phyloP scores from a whole-genome alignment of 1,140 invertebrate genomes.

The Phortica variegata region DNA sequence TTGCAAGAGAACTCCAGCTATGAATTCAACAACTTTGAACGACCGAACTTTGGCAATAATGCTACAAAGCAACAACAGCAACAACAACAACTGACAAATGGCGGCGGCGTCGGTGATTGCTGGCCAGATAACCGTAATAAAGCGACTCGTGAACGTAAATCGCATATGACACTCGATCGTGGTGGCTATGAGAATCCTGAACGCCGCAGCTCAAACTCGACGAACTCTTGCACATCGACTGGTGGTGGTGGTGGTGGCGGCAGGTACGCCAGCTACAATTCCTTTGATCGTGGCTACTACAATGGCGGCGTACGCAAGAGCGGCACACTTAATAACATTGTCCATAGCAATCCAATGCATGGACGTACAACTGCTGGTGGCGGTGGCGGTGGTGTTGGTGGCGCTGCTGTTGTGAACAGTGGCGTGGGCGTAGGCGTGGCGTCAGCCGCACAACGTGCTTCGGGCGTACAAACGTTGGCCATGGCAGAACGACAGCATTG shows the following conservation, averaged over 20 bases:
- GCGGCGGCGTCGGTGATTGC: conserved; percentile 15
- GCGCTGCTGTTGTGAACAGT: too few species aligned
- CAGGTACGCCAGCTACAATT: conserved; percentile 42
- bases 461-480: conserved; percentile 26
- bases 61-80: conserved; percentile 3
- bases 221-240: conserved; percentile 40
- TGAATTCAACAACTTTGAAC: conserved; percentile 54
- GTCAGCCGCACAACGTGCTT: conserved; percentile 5
- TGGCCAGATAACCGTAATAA: conserved; percentile 24
- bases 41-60: conserved; percentile 38
- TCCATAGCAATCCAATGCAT: conserved; percentile 3
- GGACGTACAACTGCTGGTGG: conserved; percentile 1
- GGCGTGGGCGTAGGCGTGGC: conserved; percentile 9
- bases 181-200: conserved; percentile 36
- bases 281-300: conserved; percentile 38
- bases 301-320: conserved; percentile 46
- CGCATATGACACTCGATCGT: conserved; percentile 26
- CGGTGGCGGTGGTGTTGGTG: conserved; percentile 11
- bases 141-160: conserved; percentile 20
- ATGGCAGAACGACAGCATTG: conserved; percentile 16
- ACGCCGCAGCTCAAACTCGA: conserved; percentile 47
- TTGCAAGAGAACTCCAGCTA: conserved; percentile 35
- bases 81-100: conserved; percentile 7
- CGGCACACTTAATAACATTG: conserved; percentile 46
- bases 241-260: conserved; percentile 15